Evolutionary conservation across 2,113 vertebrate genomes (phyloP).

Genomic region (Parotia lawesii): DNA sequence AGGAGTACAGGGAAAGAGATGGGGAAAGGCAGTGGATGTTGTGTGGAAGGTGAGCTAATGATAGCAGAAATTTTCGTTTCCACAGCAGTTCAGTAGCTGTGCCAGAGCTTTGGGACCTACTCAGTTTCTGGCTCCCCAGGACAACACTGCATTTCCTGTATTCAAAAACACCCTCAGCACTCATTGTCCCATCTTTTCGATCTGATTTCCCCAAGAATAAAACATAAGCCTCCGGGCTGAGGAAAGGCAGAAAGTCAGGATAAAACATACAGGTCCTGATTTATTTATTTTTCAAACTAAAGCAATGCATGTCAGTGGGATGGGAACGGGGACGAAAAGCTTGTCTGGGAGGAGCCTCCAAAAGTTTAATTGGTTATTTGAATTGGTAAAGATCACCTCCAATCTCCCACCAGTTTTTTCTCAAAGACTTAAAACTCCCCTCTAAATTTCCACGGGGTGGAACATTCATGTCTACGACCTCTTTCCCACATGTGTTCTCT

Average conservation of each 20-base stretch:
- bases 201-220: not conserved
- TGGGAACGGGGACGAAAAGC: not conserved
- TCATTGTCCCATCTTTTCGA: not conserved
- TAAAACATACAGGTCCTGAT: not conserved
- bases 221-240: rapidly evolving
- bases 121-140: not conserved
- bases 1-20: not conserved
- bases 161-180: rapidly evolving
- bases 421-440: not conserved
- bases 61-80: not conserved
- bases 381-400: not conserved
- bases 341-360: rapidly evolving
- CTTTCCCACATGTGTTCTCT: rapidly evolving
- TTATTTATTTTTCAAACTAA: not conserved
- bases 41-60: not conserved
- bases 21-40: not conserved
- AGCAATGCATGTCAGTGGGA: rapidly evolving
- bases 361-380: not conserved
- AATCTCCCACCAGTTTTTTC: not conserved
- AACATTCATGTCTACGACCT: not conserved
- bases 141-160: not conserved
- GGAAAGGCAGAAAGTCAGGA: not conserved
- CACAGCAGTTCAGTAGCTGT: not conserved
- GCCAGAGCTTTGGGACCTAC: not conserved
- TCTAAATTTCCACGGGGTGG: rapidly evolving